phyloP scores from a whole-genome alignment of 2,888 invertebrate species.

The Nymphalis polychloros region DNA sequence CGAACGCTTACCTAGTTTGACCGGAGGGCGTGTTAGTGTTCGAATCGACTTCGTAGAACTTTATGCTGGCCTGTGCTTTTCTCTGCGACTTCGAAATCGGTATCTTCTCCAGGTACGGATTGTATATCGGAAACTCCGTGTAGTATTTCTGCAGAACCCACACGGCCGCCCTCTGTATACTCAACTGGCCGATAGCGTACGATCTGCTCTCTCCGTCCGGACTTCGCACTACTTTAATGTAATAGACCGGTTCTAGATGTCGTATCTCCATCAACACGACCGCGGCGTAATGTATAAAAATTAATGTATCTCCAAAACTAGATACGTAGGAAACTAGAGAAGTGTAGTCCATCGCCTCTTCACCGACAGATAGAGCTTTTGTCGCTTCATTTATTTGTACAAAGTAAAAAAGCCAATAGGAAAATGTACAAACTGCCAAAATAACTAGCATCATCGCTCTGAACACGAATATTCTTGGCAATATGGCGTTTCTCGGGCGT shows the following conservation, averaged over 20 bases:
- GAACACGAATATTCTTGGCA: conserved; percentile 95
- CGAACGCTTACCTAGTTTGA: conserved; percentile 80
- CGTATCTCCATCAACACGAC: conserved; percentile 96
- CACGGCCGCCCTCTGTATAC: conserved; percentile 97
- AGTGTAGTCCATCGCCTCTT: conserved; percentile 91
- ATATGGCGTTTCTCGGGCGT: conserved; percentile 90
- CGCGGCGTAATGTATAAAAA: conserved; percentile 97
- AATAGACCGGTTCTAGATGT: conserved; percentile 94
- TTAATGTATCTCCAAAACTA: conserved; percentile 94
- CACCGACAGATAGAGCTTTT: conserved; percentile 89
- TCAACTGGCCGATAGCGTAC: conserved; percentile 94
- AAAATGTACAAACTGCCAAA: conserved; percentile 94
- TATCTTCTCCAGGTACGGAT: conserved; percentile 96
- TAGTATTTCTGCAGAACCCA: conserved; percentile 97
- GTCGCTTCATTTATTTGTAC: conserved; percentile 93
- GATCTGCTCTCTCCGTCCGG: conserved; percentile 96
- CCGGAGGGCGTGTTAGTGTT: conserved; percentile 85
- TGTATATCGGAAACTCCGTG: conserved; percentile 97
- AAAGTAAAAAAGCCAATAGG: conserved; percentile 99
- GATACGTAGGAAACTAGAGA: conserved; percentile 95
- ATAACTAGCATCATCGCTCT: conserved; percentile 94
- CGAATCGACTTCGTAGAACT: conserved; percentile 98
- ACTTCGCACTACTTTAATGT: conserved; percentile 94
- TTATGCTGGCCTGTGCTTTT: conserved; percentile 91
- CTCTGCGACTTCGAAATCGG: conserved; percentile 92